Evolutionary conservation across 2,113 vertebrate genomes (phyloP), one percentile per base, ranked within the genome.

Genomic region (Pelvicachromis taeniatus): DNA sequence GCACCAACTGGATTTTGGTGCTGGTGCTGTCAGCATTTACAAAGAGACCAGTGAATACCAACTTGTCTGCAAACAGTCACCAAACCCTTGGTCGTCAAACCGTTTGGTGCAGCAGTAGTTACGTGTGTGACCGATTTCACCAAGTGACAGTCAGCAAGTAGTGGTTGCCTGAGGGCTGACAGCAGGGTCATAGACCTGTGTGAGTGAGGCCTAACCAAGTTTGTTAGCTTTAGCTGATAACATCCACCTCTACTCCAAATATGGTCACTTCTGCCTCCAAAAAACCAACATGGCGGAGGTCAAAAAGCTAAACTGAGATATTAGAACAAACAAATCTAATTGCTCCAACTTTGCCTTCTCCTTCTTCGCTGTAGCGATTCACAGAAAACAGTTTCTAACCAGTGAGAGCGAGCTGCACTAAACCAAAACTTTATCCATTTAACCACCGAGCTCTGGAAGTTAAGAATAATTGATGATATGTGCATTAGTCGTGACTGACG

Each of bases 21-120:
- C 6, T 1, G 17, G 3, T 63, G 35, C 59, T 0, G 17, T 63
- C 59, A 7, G 6, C 4, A 0, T 63, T n/a, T 31, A 63, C 17
- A 3, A 63, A 63, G 59, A 63, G n/a, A 35, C 31, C 17, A 38
- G 59, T 35, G 59, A 35, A 35, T 63, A 17, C 6, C 59, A 63
- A 35, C 59, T 33, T 61, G 16, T 61, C 58, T 35, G 29, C 58
- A 61, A 61, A 61, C 31, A 61, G 31, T 61, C 58, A 35, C 58
- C 59, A 63, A 63, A 63, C 17, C 2, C 59, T 63, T 63, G 31
- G 31, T 63, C 6, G 9, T 35, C 59, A 31, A 63, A 63, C 31
- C 59, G 7, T 63, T 70, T 45, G 38, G 63, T 17, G 38, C 14
- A 26, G 38, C 38, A 68, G 13, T 42, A 42, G 19, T n/a, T 16